Conservation (phyloP, 2,113 vertebrate genomes). For the Elanoides forficatus region DNA sequence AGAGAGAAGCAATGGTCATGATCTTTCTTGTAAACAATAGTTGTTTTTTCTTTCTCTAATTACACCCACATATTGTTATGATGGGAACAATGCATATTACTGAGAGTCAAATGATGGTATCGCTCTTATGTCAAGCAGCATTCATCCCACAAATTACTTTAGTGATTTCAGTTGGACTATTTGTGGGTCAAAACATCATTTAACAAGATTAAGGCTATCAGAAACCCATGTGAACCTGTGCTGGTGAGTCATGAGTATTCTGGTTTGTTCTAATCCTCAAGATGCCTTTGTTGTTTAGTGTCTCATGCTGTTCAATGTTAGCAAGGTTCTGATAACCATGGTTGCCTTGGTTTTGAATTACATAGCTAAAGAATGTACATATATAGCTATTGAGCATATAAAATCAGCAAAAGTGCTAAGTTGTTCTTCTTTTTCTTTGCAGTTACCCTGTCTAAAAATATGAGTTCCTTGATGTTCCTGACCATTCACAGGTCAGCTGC, state of each 20-base stretch:
- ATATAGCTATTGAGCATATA: not conserved
- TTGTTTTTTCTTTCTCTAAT: not conserved
- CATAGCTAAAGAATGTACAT: not conserved
- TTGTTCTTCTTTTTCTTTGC: slow-evolving; percentile 32
- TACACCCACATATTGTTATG: not conserved
- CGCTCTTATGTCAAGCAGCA: not conserved
- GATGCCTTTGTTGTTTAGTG: not conserved
- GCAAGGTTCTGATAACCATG: not conserved
- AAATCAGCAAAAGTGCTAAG: not conserved
- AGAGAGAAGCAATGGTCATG: not conserved
- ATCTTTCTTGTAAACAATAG: not conserved
- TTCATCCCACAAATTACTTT: not conserved
- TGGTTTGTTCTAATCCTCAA: not conserved
- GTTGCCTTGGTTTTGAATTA: not conserved
- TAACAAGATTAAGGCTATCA: not conserved
- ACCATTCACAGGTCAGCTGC: slow-evolving; percentile 81
- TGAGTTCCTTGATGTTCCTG: slow-evolving; percentile 73
- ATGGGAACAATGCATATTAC: not conserved
- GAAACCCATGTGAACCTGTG: not conserved
- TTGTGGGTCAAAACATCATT: not conserved
- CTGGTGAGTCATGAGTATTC: not conserved
- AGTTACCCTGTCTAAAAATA: slow-evolving; percentile 82
- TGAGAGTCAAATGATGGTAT: not conserved
- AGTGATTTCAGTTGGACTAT: not conserved
- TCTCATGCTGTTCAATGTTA: not conserved